These are phyloP conservation scores for Engystomops pustulosus DNA, from an alignment of 2,113 vertebrate genomes.

Conservation along the genomic window DNA sequence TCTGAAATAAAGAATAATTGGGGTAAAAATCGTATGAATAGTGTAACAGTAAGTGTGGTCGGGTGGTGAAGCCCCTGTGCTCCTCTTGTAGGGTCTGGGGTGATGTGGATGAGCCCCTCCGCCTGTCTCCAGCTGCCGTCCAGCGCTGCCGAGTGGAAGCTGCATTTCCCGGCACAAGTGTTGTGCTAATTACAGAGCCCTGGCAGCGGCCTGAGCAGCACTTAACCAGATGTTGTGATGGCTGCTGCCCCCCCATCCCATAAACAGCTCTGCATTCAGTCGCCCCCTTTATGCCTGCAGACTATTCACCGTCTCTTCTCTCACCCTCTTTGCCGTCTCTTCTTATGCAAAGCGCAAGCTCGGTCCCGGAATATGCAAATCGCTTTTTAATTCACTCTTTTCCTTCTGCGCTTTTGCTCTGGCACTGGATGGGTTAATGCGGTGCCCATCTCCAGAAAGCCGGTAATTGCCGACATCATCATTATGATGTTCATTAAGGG, in stretches of 20 bases:
- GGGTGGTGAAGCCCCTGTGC: no score
- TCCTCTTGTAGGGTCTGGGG: no score
- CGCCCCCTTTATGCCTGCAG: conserved; percentile 69
- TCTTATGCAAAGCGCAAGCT: conserved; percentile 71
- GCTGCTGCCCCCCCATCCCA: conserved; percentile 68
- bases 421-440: conserved; percentile 32
- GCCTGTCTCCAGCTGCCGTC: conserved; percentile 43
- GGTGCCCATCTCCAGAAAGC: conserved; percentile 10
- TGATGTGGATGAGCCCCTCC: background rate
- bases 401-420: background rate
- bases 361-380: conserved; percentile 68
- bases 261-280: conserved; percentile 56
- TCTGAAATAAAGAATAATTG: no score
- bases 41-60: no score
- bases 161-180: conserved; percentile 89
- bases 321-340: conserved; percentile 60
- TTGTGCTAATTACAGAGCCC: conserved; percentile 90
- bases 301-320: conserved; percentile 65
- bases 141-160: conserved; percentile 28
- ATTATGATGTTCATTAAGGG: conserved; percentile 55
- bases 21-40: no score
- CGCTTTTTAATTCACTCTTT: conserved; percentile 27
- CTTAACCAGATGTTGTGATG: conserved; percentile 98
- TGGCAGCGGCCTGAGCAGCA: conserved; percentile 77
- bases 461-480: conserved; percentile 52